These are phyloP conservation scores for Grus americana DNA, from an alignment of 2,113 vertebrate species.

Conservation along the genomic window DNA sequence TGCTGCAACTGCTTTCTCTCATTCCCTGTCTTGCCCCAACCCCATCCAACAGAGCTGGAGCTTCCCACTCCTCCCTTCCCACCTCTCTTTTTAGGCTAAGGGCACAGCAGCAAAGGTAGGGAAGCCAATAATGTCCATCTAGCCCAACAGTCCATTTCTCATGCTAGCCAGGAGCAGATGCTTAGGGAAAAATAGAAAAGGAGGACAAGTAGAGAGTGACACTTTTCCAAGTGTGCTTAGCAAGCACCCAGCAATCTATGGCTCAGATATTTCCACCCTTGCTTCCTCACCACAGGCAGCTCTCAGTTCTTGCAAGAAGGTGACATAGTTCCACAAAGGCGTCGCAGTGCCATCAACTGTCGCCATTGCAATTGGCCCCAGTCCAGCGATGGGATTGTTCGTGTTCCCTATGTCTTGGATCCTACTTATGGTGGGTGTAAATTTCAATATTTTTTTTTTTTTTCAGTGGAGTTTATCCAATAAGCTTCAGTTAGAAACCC, in stretches of 20 bases:
- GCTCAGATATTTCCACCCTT: not conserved
- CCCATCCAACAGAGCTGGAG: not conserved
- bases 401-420: slow-evolving; percentile 79
- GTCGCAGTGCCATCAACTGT: slow-evolving; percentile 79
- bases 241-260: not conserved
- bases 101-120: not conserved
- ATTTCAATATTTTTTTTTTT: not conserved
- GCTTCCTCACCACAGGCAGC: slow-evolving; percentile 12
- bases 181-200: not conserved
- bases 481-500: not conserved
- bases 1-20: not conserved
- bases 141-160: not conserved
- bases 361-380: slow-evolving; percentile 81
- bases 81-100: not conserved
- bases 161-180: not conserved
- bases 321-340: slow-evolving; percentile 75
- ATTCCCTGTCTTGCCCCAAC: not conserved
- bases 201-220: not conserved
- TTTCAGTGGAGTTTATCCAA: not conserved
- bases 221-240: not conserved
- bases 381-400: slow-evolving; percentile 80
- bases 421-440: slow-evolving; percentile 76
- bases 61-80: not conserved
- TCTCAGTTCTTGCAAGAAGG: slow-evolving; percentile 66
- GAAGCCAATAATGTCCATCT: not conserved